Base-by-base conservation (phyloP, 2,888 invertebrate species). In the Diloba caeruleocephala region DNA sequence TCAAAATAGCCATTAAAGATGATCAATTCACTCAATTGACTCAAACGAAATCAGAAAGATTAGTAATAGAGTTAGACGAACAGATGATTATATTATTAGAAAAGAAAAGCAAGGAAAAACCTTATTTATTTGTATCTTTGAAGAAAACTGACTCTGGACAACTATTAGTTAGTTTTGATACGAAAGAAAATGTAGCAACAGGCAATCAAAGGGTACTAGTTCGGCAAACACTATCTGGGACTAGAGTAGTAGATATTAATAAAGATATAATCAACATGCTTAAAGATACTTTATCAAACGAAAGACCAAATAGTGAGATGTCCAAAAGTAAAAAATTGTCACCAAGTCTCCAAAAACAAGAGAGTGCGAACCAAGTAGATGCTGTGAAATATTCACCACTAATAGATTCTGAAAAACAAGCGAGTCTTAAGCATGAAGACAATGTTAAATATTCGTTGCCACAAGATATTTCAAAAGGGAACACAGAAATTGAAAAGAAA, bases 21-120 rank as follows among this genome's bases (percentile, higher is more conserved):
- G 26, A 50, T 43, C 52, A 67, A 25, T 61, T 58, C 9, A 62
- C 70, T 3, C 59, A 76, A 53, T 39, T 84, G 9, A 70, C 60
- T 12, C 65, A 67, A 54, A 78, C 78, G 12, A 42, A 63, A 12
- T 80, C 83, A 9, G 83, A 79, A 10, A 62, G 68, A 23, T 59
- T 84, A 13, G 61, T 66, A 2, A 69, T 85, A 25, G 79, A 76
- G 17, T 52, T 86, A 51, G 76, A 86, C 56, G 72, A 84, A 59
- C 63, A 76, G n/a, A 50, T 78, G 4, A 55, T 81, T 14, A 61
- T 74, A 15, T 15, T 76, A 14, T 72, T 88, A 31, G 74, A 82
- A 43, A 61, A 74, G 14, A 78, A 76, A 59, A 60, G 61, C 6
- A 32, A 61, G 33, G 39, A 70, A 13, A 61, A 78, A 52, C 50